Evolutionary conservation across 2,888 invertebrate species (phyloP).

Genomic region (Tiphia femorata): DNA sequence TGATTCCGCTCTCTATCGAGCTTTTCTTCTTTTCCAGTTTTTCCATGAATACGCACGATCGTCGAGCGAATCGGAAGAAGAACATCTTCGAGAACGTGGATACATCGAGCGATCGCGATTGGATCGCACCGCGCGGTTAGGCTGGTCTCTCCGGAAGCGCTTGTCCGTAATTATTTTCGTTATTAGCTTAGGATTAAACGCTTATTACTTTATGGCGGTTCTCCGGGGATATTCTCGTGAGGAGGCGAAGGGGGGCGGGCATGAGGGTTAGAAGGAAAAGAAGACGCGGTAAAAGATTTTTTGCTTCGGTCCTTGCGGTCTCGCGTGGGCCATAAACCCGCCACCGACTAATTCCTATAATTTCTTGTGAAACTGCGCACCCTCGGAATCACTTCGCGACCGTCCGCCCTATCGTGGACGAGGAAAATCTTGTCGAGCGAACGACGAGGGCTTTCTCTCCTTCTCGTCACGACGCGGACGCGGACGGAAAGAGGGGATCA

Average conservation of each 20-base stretch:
- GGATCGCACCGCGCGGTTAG: no score
- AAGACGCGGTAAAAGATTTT: not conserved
- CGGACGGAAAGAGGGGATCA: slow-evolving; percentile 21
- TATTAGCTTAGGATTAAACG: not conserved
- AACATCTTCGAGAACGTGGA: no score
- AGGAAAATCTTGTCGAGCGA: no score
- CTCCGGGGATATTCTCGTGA: no score
- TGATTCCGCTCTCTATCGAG: no score
- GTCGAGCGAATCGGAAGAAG: no score
- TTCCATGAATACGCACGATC: no score
- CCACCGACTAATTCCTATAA: slow-evolving; percentile 6
- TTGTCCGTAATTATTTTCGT: not conserved
- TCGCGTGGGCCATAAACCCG: not conserved
- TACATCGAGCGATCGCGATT: no score
- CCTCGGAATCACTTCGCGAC: not conserved
- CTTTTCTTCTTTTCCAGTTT: no score
- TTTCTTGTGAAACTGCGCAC: not conserved
- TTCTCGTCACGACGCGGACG: not conserved
- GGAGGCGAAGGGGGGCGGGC: no score
- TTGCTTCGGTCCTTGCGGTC: not conserved
- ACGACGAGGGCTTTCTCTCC: no score
- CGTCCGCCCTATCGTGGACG: slow-evolving; percentile 2
- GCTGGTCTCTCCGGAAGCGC: not conserved
- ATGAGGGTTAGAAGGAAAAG: not conserved
- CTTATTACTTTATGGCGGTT: not conserved